Conservation (phyloP, 2,113 vertebrate species). For the Dromiciops gliroides region DNA sequence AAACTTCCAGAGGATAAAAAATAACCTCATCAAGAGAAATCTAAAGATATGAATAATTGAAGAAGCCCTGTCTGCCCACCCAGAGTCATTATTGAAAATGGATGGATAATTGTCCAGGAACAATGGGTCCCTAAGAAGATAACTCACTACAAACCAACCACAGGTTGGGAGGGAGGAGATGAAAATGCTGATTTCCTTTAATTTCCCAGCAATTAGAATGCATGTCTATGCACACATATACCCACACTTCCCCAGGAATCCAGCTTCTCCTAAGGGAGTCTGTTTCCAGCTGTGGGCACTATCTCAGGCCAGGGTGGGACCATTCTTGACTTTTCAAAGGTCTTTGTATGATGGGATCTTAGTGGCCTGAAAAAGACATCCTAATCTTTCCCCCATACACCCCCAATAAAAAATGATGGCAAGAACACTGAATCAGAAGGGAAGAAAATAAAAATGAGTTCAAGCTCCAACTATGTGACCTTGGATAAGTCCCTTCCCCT, state of each 20-base stretch:
- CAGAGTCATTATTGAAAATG: slow-evolving; percentile 59
- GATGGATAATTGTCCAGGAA: slow-evolving; percentile 49
- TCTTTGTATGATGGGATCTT: not conserved
- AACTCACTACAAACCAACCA: not conserved
- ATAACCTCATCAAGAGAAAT: slow-evolving; percentile 72
- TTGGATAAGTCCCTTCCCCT: not conserved
- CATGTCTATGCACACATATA: not conserved
- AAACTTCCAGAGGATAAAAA: slow-evolving; percentile 77
- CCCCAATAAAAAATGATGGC: not conserved
- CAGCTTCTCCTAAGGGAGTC: not conserved
- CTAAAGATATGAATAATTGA: slow-evolving; percentile 61
- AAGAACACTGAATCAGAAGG: not conserved
- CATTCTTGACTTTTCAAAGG: not conserved
- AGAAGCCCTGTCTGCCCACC: slow-evolving; percentile 54
- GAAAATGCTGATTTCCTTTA: slow-evolving; percentile 26
- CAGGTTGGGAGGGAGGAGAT: not conserved
- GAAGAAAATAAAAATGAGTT: not conserved
- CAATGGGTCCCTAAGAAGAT: slow-evolving; percentile 40
- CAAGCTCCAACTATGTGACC: not conserved
- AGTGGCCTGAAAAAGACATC: not conserved
- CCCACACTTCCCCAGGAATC: not conserved
- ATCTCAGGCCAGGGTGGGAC: not conserved
- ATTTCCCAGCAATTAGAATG: slow-evolving; percentile 44
- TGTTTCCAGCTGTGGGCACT: not conserved
- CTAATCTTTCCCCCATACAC: not conserved